Conservation (phyloP, 1,140 invertebrate genomes). For the Drosophila navojoa region DNA sequence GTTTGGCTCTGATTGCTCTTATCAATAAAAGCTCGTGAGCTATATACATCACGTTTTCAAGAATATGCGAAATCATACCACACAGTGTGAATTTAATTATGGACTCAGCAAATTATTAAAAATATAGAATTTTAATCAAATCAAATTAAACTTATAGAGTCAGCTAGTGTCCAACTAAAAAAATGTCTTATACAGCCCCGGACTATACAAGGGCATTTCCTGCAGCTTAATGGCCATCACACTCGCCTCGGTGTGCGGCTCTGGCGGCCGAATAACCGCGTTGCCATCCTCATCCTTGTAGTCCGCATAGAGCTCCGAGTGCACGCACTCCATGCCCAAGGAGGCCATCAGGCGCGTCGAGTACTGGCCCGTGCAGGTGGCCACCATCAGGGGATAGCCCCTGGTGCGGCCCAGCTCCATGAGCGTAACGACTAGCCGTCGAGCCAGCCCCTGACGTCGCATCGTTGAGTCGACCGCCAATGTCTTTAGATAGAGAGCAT, state of each 20-base stretch:
- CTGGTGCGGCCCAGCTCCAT: slow-evolving; percentile 47
- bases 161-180: not conserved
- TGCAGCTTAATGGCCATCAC: slow-evolving; percentile 70
- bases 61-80: too few relatives aligned
- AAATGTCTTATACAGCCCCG: slow-evolving; percentile 17
- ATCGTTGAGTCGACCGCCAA: slow-evolving; percentile 46
- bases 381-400: slow-evolving; percentile 39
- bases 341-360: slow-evolving; percentile 44
- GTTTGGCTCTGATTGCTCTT: too few relatives aligned
- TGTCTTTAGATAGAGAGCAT: slow-evolving; percentile 56
- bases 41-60: too few relatives aligned
- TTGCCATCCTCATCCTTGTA: slow-evolving; percentile 56
- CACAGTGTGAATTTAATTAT: too few relatives aligned
- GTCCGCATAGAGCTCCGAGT: slow-evolving; percentile 45
- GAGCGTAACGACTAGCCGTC: slow-evolving; percentile 43
- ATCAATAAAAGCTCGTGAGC: too few relatives aligned
- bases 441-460: slow-evolving; percentile 49
- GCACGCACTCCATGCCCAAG: slow-evolving; percentile 47
- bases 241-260: slow-evolving; percentile 48
- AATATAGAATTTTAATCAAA: too few relatives aligned
- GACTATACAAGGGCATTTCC: slow-evolving; percentile 6
- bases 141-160: too few relatives aligned
- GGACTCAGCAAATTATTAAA: too few relatives aligned
- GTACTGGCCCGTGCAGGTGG: slow-evolving; percentile 56
- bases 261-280: slow-evolving; percentile 39